Evolutionary conservation across 1,140 invertebrate species (phyloP).

Genomic region (Ylistrum balloti): DNA sequence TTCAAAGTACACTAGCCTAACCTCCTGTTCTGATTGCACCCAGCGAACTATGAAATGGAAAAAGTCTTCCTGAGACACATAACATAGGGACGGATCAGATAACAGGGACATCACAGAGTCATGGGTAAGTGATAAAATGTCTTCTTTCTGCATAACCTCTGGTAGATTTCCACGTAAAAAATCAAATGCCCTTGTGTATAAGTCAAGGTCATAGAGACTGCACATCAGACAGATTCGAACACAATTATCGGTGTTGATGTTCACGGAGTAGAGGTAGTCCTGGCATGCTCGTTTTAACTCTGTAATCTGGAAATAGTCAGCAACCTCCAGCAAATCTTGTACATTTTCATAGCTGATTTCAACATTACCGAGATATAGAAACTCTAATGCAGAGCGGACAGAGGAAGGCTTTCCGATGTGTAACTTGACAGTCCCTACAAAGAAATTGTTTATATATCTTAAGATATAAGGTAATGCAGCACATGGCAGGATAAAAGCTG

Average conservation of each 20-base stretch:
- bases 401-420: slow-evolving; percentile 66
- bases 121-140: slow-evolving; percentile 69
- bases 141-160: slow-evolving; percentile 67
- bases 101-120: slow-evolving; percentile 72
- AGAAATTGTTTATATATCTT: too few relatives aligned
- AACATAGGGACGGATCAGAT: slow-evolving; percentile 68
- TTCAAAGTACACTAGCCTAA: slow-evolving; percentile 63
- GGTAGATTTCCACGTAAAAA: slow-evolving; percentile 71
- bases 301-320: slow-evolving; percentile 75
- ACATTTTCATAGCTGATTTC: slow-evolving; percentile 64
- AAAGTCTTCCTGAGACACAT: slow-evolving; percentile 68
- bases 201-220: slow-evolving; percentile 73
- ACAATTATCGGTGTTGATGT: slow-evolving; percentile 71
- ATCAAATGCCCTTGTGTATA: slow-evolving; percentile 68
- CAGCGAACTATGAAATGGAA: slow-evolving; percentile 73
- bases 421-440: slow-evolving; percentile 69
- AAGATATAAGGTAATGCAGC: too few relatives aligned
- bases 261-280: slow-evolving; percentile 63
- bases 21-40: slow-evolving; percentile 67
- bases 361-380: slow-evolving; percentile 69
- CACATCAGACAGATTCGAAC: slow-evolving; percentile 72
- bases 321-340: slow-evolving; percentile 71
- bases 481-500: too few relatives aligned
- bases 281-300: slow-evolving; percentile 70
- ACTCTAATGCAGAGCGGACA: slow-evolving; percentile 70